Evolutionary conservation across 2,797 vertebrate species (phyloP).

Genomic region (Lepus townsendii): DNA sequence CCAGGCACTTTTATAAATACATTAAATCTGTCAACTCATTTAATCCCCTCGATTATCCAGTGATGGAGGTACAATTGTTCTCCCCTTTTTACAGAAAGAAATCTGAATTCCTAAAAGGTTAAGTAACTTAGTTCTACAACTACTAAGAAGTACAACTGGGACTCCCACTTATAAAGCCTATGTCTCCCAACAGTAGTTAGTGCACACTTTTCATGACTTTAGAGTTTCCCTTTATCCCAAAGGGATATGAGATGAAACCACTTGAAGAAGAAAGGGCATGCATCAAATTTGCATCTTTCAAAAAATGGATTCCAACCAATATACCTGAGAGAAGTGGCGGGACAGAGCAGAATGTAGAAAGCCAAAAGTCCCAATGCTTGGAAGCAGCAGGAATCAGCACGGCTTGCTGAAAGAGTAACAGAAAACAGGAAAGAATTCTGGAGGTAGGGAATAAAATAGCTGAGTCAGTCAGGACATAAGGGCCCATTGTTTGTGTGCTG

Average conservation of each 20-base stretch:
- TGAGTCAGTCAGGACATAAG: background rate
- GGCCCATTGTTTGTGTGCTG: background rate
- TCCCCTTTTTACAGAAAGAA: background rate
- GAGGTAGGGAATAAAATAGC: background rate
- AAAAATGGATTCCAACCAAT: background rate
- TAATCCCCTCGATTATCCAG: background rate
- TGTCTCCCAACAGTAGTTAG: background rate
- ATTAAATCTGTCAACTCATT: background rate
- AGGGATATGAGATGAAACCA: background rate
- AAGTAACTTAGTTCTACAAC: background rate
- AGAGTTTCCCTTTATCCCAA: background rate
- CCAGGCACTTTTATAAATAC: background rate
- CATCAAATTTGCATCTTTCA: background rate
- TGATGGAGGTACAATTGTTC: background rate
- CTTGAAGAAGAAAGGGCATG: background rate
- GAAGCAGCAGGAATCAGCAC: background rate
- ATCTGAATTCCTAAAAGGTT: background rate
- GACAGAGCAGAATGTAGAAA: background rate
- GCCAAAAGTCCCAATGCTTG: background rate
- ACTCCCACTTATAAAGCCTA: background rate
- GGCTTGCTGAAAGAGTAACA: background rate
- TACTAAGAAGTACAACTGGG: background rate
- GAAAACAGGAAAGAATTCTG: background rate
- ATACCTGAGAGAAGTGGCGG: background rate
- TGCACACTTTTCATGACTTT: background rate